Evolutionary conservation across 2,113 vertebrate genomes (phyloP), one percentile per base, ranked within the genome.

Genomic region (Macrotis lagotis): DNA sequence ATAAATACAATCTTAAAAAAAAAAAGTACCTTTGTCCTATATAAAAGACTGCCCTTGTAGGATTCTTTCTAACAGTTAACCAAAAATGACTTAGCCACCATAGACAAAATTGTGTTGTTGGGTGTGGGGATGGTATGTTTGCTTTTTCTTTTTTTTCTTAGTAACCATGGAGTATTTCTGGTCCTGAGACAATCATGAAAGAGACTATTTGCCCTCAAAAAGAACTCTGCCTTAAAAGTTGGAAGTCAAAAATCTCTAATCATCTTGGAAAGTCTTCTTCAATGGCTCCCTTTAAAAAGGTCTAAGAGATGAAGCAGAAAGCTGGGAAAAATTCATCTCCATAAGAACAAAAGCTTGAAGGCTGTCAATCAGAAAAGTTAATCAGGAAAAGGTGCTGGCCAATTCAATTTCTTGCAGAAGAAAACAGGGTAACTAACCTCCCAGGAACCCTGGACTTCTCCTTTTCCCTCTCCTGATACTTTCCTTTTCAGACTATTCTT

Each of bases 261-360:
- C 24, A 47, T 90, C 89, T 94, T 9, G 48, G 49, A 95, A 50
- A 95, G 89, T 91, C 94, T 97, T 96, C 91, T 90, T 94, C 52
- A 74, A 89, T 90, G 50, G 6, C 25, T 92, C 10, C 47, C 55
- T 52, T 48, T n/a, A 88, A 93, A 92, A 92, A 88, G 11, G 25
- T 48, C 92, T 66, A 95, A 92, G 52, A 96, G 91, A 50, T 95
- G 91, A 97, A 92, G 26, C 9, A 95, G 93, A 48, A 83, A 94
- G 92, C 51, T 95, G 44, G n/a, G 7, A 83, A 97, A 96, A 96
- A 94, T 94, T 89, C 94, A 95, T 95, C n/a, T 47, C 95, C 94
- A 74, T 94, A 55, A 94, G 55, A 95, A 96, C 59, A 93, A 90
- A 50, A 92, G 48, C 37, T 95, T 93, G 93, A 94, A 95, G 93